Percentiles rank a stretch among this genome's conserved stretches.
Evolutionary conservation across 2,797 vertebrate species (phyloP).

Genomic region (Rachycentron canadum): DNA sequence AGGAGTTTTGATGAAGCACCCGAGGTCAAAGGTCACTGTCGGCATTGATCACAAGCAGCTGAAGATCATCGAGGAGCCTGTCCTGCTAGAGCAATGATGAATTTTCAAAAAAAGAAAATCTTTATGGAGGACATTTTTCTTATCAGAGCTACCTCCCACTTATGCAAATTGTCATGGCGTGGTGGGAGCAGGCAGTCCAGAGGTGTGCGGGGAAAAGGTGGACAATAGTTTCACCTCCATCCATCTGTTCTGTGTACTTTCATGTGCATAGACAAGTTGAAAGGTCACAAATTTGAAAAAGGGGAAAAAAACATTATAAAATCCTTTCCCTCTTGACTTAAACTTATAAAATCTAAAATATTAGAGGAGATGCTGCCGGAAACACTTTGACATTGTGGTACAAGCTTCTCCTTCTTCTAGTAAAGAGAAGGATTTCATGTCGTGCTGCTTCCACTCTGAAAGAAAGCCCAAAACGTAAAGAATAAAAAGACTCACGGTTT

Average conservation of each 20-base stretch:
- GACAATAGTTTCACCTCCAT: background rate
- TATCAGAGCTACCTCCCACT: constrained; percentile 26
- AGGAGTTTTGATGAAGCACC: constrained; percentile 67
- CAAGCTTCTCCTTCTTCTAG: background rate
- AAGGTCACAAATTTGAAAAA: background rate
- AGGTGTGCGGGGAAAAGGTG: background rate
- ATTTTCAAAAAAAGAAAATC: constrained; percentile 16
- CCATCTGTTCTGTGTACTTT: background rate
- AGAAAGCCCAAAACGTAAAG: background rate
- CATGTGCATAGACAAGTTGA: background rate
- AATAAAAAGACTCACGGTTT: background rate
- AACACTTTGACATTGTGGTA: background rate
- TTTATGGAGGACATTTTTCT: constrained; percentile 55
- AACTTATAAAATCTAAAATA: background rate
- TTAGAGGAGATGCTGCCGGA: background rate
- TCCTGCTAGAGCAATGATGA: constrained; percentile 51
- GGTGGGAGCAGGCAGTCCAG: background rate
- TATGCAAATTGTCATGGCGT: constrained; percentile 4
- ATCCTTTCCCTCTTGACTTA: background rate
- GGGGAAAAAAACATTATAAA: background rate
- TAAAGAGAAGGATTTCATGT: background rate
- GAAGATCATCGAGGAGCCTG: constrained; percentile 48
- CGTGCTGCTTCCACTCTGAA: background rate
- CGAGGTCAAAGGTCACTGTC: constrained; percentile 63
- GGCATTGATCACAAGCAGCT: constrained; percentile 67